Percentiles rank a stretch among this genome's conserved stretches.
Conservation (phyloP, 2,888 invertebrate genomes). For the Zeuzera pyrina region DNA sequence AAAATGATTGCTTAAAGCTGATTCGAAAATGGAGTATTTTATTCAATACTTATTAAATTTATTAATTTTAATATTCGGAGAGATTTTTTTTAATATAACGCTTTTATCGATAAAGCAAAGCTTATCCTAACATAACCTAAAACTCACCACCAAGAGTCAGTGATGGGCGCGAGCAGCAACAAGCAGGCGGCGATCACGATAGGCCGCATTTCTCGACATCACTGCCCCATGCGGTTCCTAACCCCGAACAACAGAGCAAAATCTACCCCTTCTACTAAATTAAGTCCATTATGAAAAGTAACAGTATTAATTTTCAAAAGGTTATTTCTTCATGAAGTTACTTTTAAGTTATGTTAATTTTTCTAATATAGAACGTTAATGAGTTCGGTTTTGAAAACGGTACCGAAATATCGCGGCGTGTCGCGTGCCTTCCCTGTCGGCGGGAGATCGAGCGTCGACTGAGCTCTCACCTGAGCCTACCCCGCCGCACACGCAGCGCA, state of each 20-base stretch:
- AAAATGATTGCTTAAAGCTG: too few relatives aligned
- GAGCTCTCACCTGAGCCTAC: constrained; percentile 50
- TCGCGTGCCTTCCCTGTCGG: constrained; percentile 62
- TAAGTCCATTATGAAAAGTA: background rate
- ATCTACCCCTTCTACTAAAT: background rate
- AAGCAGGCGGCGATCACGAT: constrained; percentile 87
- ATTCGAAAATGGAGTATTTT: too few relatives aligned
- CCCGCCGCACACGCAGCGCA: constrained; percentile 58
- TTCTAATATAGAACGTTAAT: constrained; percentile 11
- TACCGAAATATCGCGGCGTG: constrained; percentile 55
- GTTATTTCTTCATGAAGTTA: too few relatives aligned
- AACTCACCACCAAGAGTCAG: constrained; percentile 91
- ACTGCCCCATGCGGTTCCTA: constrained; percentile 35
- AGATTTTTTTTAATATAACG: too few relatives aligned
- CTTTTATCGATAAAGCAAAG: too few relatives aligned
- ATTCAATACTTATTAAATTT: too few relatives aligned
- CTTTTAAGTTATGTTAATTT: too few relatives aligned
- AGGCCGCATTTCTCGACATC: constrained; percentile 77
- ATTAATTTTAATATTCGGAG: too few relatives aligned
- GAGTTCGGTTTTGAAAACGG: constrained; percentile 46
- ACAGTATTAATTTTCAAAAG: too few relatives aligned
- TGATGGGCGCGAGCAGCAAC: constrained; percentile 90
- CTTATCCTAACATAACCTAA: too few relatives aligned
- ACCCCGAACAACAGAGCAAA: background rate
- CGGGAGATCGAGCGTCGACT: constrained; percentile 66